Evolutionary conservation across 1,140 invertebrate genomes (phyloP).

Genomic region (Triops longicaudatus): DNA sequence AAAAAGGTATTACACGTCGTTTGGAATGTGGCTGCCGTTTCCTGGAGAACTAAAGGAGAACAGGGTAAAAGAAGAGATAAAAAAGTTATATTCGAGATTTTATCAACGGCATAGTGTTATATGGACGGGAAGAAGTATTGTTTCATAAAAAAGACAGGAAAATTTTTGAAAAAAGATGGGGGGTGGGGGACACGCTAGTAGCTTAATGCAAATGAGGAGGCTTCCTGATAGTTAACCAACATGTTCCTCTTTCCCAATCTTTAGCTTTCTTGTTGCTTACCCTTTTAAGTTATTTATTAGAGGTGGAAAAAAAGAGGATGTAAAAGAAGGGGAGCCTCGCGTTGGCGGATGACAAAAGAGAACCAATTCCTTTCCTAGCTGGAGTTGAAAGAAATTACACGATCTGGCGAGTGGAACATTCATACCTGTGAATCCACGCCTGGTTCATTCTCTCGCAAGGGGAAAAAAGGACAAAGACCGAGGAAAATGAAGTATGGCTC

Average conservation of each 20-base stretch:
- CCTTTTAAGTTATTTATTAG: not conserved
- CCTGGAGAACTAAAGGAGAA: not conserved
- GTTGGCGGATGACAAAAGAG: conserved; percentile 11
- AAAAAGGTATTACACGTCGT: not conserved
- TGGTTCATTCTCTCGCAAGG: not conserved
- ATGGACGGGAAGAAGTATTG: conserved; percentile 11
- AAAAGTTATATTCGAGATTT: not conserved
- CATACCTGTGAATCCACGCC: not conserved
- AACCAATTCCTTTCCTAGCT: conserved; percentile 6
- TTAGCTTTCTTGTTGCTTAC: not conserved
- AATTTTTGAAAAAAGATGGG: not conserved
- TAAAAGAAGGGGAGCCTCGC: not conserved
- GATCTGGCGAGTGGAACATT: not conserved
- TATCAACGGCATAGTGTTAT: not conserved
- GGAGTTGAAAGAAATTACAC: conserved; percentile 1
- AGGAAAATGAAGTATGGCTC: not conserved
- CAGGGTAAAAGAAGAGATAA: too few species aligned
- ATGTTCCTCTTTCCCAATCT: not conserved
- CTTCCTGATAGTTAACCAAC: not conserved
- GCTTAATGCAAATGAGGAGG: conserved; percentile 1
- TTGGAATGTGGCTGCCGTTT: not conserved
- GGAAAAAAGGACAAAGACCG: too few species aligned
- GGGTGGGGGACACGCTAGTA: not conserved
- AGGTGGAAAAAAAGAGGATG: not conserved
- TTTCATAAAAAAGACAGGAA: not conserved